phyloP scores from a whole-genome alignment of 2,797 vertebrate genomes.

The Clarias platycephalus region DNA sequence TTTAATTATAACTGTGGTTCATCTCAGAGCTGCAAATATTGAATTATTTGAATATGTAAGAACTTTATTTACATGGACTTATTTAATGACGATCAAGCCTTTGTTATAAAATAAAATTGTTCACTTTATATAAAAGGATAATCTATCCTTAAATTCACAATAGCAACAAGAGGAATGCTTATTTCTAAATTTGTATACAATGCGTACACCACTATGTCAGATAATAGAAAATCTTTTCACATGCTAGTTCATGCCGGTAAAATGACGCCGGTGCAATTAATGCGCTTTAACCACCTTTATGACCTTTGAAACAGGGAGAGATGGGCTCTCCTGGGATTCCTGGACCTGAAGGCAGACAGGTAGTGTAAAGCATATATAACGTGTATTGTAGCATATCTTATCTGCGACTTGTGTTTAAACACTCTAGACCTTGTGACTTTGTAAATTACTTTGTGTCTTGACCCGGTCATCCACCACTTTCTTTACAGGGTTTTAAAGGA shows the following conservation, averaged over 20 bases:
- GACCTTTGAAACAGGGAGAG: conserved; percentile 77
- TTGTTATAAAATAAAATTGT: not conserved
- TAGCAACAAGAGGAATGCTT: not conserved
- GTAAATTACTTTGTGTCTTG: not conserved
- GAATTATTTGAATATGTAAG: not conserved
- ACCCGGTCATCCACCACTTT: not conserved
- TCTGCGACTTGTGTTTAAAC: not conserved
- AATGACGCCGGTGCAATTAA: not conserved
- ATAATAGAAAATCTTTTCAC: not conserved
- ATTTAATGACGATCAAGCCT: not conserved
- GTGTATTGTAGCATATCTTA: not conserved
- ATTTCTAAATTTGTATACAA: not conserved
- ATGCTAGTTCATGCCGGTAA: not conserved
- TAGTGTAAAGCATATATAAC: conserved; percentile 55
- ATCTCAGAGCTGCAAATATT: not conserved
- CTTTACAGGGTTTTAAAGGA: conserved; percentile 81
- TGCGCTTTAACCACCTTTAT: not conserved
- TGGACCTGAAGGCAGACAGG: conserved; percentile 86
- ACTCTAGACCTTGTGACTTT: not conserved
- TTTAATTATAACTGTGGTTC: not conserved
- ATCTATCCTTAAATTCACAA: not conserved
- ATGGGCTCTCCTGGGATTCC: conserved; percentile 85
- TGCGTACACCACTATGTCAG: not conserved
- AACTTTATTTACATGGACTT: not conserved
- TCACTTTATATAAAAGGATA: not conserved